Evolutionary conservation across 2,113 vertebrate species (phyloP).

Genomic region (Capra hircus): DNA sequence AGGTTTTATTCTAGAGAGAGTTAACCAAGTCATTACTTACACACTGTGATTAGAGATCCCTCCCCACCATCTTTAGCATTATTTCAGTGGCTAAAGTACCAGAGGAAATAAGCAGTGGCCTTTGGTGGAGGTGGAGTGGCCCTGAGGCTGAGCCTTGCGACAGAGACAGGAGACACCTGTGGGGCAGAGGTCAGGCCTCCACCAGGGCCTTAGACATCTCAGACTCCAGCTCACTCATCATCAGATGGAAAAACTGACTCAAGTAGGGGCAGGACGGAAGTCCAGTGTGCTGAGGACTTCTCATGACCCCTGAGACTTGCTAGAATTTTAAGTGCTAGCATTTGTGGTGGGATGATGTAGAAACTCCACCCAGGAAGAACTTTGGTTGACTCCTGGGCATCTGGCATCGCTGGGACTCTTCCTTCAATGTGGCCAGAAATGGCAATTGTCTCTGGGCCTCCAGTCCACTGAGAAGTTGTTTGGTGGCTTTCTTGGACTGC

Average conservation of each 20-base stretch:
- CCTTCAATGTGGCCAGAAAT: background rate
- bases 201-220: background rate
- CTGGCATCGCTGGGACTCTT: background rate
- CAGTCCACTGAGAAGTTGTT: background rate
- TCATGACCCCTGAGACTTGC: background rate
- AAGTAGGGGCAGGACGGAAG: background rate
- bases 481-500: background rate
- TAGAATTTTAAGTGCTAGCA: background rate
- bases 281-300: background rate
- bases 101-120: background rate
- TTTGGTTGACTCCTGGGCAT: background rate
- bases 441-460: background rate
- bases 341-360: background rate
- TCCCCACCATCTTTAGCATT: background rate
- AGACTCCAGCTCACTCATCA: background rate
- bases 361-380: background rate
- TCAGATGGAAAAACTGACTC: background rate
- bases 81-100: background rate
- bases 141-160: background rate
- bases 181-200: no score
- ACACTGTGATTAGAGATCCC: background rate
- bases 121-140: background rate
- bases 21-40: background rate
- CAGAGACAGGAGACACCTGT: no score
- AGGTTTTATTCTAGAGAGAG: conserved; percentile 1